Evolutionary conservation across 2,113 vertebrate species (phyloP).

Genomic region (Campylomormyrus tamandua): DNA sequence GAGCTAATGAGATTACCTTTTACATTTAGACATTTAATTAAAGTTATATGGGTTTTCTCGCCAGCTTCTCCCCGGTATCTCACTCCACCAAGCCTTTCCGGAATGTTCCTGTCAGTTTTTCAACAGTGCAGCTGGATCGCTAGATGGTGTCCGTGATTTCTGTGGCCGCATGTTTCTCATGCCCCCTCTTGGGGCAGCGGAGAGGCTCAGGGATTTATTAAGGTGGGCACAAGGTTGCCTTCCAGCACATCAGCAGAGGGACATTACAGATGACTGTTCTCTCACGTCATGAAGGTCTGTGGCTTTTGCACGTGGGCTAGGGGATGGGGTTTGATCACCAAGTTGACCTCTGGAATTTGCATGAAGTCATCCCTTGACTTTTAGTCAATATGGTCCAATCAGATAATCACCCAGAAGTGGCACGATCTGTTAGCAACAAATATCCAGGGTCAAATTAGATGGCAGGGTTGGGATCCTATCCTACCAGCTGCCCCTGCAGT

Average conservation of each 20-base stretch:
- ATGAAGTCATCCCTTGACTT: background rate
- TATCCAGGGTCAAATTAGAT: background rate
- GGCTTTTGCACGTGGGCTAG: background rate
- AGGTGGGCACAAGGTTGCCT: background rate
- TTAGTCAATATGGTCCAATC: background rate
- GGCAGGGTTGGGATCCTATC: background rate
- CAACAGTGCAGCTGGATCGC: background rate
- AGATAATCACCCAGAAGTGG: background rate
- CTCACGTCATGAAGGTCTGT: background rate
- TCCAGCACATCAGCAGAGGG: background rate
- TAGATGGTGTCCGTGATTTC: background rate
- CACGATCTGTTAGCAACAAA: background rate
- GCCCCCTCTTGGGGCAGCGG: background rate
- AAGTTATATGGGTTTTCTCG: constrained; percentile 28
- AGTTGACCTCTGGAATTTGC: background rate
- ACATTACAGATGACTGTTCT: background rate
- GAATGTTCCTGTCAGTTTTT: background rate
- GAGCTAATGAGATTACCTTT: constrained; percentile 5
- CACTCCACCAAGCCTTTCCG: background rate
- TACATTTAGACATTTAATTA: constrained; percentile 34
- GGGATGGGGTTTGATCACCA: background rate
- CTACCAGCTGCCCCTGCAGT: background rate
- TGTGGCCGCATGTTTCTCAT: background rate
- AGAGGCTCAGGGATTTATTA: background rate
- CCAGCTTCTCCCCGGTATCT: constrained; percentile 16